These are phyloP conservation scores for Sycophaga agraensis DNA, from an alignment of 1,140 invertebrate genomes.

Conservation along the genomic window DNA sequence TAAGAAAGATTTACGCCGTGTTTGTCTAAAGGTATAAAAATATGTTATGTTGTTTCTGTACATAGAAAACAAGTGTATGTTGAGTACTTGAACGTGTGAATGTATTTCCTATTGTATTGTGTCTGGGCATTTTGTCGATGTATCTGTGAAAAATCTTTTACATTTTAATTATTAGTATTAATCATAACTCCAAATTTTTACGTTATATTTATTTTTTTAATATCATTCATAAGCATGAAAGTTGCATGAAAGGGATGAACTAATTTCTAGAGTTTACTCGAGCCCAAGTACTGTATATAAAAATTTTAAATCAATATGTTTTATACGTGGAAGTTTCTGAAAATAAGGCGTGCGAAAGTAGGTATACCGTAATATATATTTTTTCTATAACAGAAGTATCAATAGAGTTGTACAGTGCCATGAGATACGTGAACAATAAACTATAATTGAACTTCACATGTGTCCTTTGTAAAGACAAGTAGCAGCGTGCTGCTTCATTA, in stretches of 20 bases:
- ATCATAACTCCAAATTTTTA: slow-evolving; percentile 5
- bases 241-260: slow-evolving; percentile 1
- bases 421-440: slow-evolving; percentile 17
- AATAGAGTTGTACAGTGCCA: slow-evolving; percentile 19
- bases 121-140: slow-evolving; percentile 32
- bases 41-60: slow-evolving; percentile 36
- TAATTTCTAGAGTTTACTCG: neutral
- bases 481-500: too few species aligned
- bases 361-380: slow-evolving; percentile 21
- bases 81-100: neutral
- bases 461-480: neutral
- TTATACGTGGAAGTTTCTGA: slow-evolving; percentile 12
- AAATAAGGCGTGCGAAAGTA: neutral
- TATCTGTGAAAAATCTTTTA: slow-evolving; percentile 32
- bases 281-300: slow-evolving; percentile 11
- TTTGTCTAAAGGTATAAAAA: slow-evolving; percentile 36
- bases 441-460: neutral
- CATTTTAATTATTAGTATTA: slow-evolving; percentile 19
- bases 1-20: slow-evolving; percentile 18
- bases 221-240: slow-evolving; percentile 5
- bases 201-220: slow-evolving; percentile 4
- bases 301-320: slow-evolving; percentile 12
- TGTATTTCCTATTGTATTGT: slow-evolving; percentile 4
- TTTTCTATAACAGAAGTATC: slow-evolving; percentile 3
- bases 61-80: slow-evolving; percentile 11